Base-by-base conservation (phyloP, 1,140 invertebrate species). In the Drosophila ambigua region DNA sequence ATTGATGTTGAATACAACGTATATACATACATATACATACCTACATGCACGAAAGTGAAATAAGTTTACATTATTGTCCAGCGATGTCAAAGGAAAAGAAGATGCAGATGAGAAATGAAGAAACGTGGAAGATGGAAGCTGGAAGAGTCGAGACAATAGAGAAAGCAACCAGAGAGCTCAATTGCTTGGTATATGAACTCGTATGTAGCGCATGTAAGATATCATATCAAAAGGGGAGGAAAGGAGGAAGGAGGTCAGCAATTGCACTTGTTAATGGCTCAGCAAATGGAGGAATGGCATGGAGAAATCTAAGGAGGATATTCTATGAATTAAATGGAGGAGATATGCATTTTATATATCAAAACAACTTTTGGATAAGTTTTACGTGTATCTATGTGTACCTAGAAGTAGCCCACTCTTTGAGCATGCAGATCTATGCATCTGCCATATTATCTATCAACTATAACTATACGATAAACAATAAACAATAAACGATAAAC, bases 341-440 rank as follows among this genome's bases (percentile, higher is more conserved):
- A 61, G 75, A 85, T 81, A 85, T 83, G 80, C 72, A 83, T 83
- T 83, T 83, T 79, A 85, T 75, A 81, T 74, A 87, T 78, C 65
- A 78, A 78, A 75, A 64, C 57, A 76, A 77, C 72, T 85, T 85
- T 85, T 87, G 78, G 65, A 87, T 87, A 85, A 85, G 81, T 87
- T 85, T 85, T 85, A 85, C 68, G 82, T 84, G 73, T 85, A 39
- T 39, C 39, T 62, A 49, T 62, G 65, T 73, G 49, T 68, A 79
- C 49, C 71, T 65, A 61, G 53, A 13, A 44, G 45, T 83, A 68
- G 62, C 39, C 41, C 49, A 54, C 26, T 39, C n/a, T 44, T 35
- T 53, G 26, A 68, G 49, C 8, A 58, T 58, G 41, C 52, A 57
- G 43, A 41, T 60, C 61, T 76, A 61, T 35, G 20, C 9, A 66